phyloP scores from a whole-genome alignment of 2,888 invertebrate genomes.

The Scaptomyza caliginosa region DNA sequence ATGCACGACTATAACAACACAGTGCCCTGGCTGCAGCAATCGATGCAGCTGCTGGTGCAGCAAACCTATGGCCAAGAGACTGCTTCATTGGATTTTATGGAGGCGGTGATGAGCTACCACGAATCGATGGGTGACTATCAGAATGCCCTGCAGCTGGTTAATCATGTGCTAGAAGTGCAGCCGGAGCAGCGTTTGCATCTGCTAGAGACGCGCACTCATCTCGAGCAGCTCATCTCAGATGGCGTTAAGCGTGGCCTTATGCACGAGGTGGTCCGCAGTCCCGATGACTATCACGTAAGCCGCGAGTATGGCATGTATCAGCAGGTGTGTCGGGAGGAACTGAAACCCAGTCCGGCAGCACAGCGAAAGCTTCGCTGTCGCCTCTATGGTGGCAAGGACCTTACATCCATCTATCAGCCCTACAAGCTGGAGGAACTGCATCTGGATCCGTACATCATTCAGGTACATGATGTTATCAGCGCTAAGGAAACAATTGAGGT shows the following conservation, averaged over 20 bases:
- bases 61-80: conserved; percentile 83
- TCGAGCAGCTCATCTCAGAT: conserved; percentile 89
- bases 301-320: conserved; percentile 84
- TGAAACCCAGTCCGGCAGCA: conserved; percentile 22
- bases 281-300: conserved; percentile 58
- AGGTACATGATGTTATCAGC: conserved; percentile 86
- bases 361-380: conserved; percentile 67
- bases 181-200: conserved; percentile 92
- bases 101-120: conserved; percentile 74
- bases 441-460: conserved; percentile 85
- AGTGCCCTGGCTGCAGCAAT: conserved; percentile 96
- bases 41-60: conserved; percentile 89
- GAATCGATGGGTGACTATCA: conserved; percentile 87
- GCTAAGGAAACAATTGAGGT: conserved; percentile 85
- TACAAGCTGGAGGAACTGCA: conserved; percentile 85
- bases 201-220: conserved; percentile 92
- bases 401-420: conserved; percentile 64
- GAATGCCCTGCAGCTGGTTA: conserved; percentile 92
- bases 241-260: conserved; percentile 70
- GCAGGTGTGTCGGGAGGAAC: conserved; percentile 78
- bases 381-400: conserved; percentile 31
- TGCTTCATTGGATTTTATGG: conserved; percentile 73
- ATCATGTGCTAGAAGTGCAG: conserved; percentile 90
- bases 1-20: conserved; percentile 96
- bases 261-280: conserved; percentile 50